Evolutionary conservation across 1,140 invertebrate genomes (phyloP).

Genomic region (Hormaphis cornu): DNA sequence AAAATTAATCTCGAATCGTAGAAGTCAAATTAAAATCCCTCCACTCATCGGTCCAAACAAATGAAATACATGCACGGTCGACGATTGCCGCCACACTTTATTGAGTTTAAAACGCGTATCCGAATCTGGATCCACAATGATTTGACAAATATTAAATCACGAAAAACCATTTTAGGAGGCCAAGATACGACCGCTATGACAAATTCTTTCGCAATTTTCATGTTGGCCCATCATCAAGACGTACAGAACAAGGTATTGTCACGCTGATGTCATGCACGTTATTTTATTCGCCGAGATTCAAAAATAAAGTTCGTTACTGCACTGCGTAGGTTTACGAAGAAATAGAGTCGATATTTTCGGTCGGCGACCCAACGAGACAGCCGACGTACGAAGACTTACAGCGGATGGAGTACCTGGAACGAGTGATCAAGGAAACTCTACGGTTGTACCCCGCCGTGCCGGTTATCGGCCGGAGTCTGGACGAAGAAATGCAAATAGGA

Average conservation of each 20-base stretch:
- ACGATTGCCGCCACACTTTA: too few relatives aligned
- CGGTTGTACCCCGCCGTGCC: slow-evolving; percentile 48
- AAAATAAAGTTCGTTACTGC: too few relatives aligned
- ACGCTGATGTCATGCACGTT: too few relatives aligned
- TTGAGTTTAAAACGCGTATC: too few relatives aligned
- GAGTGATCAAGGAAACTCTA: slow-evolving; percentile 43
- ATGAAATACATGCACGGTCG: too few relatives aligned
- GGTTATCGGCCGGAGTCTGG: slow-evolving; percentile 43
- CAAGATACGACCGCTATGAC: slow-evolving; percentile 34
- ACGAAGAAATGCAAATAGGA: slow-evolving; percentile 38
- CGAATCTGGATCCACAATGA: too few relatives aligned
- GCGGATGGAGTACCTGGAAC: slow-evolving; percentile 47
- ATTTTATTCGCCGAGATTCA: too few relatives aligned
- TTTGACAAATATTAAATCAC: too few relatives aligned
- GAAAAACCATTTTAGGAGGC: too few relatives aligned
- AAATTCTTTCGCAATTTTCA: slow-evolving; percentile 26
- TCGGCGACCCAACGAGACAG: slow-evolving; percentile 35
- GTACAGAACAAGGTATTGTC: slow-evolving; percentile 31
- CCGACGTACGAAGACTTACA: slow-evolving; percentile 45
- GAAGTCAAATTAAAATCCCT: too few relatives aligned
- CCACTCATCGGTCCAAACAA: too few relatives aligned
- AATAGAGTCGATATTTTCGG: slow-evolving; percentile 46
- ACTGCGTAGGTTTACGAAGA: slow-evolving; percentile 49
- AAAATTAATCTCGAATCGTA: too few relatives aligned
- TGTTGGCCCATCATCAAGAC: slow-evolving; percentile 34